Conservation (phyloP, 2,797 vertebrate species). For the Poeciliopsis gracilis region DNA sequence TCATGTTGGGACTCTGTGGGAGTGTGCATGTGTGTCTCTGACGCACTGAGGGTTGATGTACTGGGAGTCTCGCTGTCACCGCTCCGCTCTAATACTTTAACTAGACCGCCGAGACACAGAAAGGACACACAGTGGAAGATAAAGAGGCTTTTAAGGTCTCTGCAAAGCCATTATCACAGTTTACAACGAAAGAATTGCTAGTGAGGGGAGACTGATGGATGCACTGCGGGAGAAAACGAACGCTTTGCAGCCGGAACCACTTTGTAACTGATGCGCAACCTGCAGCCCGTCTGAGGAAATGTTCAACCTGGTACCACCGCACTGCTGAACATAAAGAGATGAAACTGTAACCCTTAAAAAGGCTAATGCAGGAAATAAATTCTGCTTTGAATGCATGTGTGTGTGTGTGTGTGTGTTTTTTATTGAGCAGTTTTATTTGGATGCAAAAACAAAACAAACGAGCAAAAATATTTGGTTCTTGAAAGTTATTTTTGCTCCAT, state of each 20-base stretch:
- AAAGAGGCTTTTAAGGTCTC: conserved; percentile 39
- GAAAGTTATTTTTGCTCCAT: background rate
- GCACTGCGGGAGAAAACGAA: conserved; percentile 7
- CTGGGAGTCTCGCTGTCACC: conserved; percentile 56
- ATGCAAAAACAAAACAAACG: background rate
- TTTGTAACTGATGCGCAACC: conserved; percentile 38
- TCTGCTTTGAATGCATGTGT: too few relatives aligned
- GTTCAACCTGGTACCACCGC: conserved; percentile 28
- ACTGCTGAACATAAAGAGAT: conserved; percentile 20
- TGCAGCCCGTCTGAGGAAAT: conserved; percentile 16
- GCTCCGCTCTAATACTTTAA: conserved; percentile 63
- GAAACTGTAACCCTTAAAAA: background rate
- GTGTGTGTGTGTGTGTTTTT: too few relatives aligned
- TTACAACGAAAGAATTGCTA: conserved; percentile 36
- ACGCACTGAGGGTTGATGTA: conserved; percentile 49
- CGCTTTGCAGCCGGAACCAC: conserved; percentile 15
- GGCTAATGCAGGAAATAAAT: background rate
- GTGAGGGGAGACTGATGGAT: conserved; percentile 29
- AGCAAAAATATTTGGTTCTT: background rate
- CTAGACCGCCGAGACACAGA: conserved; percentile 51
- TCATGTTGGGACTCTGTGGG: conserved; percentile 13
- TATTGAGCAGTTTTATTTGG: background rate
- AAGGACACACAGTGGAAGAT: conserved; percentile 27
- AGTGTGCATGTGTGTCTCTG: conserved; percentile 19
- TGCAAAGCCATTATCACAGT: conserved; percentile 38